A percentile compares a stretch with the other conserved stretches of the same genome.
These are phyloP conservation scores for Emesis furor DNA, from an alignment of 2,888 invertebrate genomes.

Conservation along the genomic window DNA sequence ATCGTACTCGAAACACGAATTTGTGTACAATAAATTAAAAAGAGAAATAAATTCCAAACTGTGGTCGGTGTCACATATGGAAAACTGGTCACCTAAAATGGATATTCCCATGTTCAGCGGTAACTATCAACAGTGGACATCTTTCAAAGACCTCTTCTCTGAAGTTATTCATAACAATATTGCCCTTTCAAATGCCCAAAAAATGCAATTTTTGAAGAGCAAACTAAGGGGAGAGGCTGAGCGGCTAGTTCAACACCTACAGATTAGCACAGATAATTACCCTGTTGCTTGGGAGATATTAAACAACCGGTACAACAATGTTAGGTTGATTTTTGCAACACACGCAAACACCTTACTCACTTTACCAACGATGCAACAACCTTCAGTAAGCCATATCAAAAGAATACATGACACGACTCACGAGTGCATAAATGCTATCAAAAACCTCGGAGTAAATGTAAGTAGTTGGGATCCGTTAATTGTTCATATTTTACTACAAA, in stretches of 20 bases:
- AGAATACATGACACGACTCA: slow-evolving; percentile 52
- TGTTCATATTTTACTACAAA: slow-evolving; percentile 60
- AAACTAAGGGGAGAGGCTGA: slow-evolving; percentile 66
- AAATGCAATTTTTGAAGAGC: slow-evolving; percentile 24
- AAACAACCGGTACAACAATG: slow-evolving; percentile 44
- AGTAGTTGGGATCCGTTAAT: slow-evolving; percentile 59
- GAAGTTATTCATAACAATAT: background rate
- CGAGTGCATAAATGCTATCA: slow-evolving; percentile 66
- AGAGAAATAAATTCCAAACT: slow-evolving; percentile 62
- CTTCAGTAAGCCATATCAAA: slow-evolving; percentile 52
- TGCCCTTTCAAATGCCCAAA: slow-evolving; percentile 14
- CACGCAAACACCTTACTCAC: slow-evolving; percentile 51
- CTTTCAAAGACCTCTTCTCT: slow-evolving; percentile 39
- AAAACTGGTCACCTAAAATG: slow-evolving; percentile 61
- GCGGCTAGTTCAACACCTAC: slow-evolving; percentile 63
- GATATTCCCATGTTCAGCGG: slow-evolving; percentile 63
- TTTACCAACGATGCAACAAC: slow-evolving; percentile 40
- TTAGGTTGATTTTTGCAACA: slow-evolving; percentile 51
- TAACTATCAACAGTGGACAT: slow-evolving; percentile 58
- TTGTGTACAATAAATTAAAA: slow-evolving; percentile 58
- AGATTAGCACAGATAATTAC: slow-evolving; percentile 67
- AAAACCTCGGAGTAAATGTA: slow-evolving; percentile 48
- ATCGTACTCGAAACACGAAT: slow-evolving; percentile 54
- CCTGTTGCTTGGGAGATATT: slow-evolving; percentile 62
- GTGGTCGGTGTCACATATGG: slow-evolving; percentile 57